phyloP scores from a whole-genome alignment of 2,888 invertebrate genomes.

The Nebria salina region DNA sequence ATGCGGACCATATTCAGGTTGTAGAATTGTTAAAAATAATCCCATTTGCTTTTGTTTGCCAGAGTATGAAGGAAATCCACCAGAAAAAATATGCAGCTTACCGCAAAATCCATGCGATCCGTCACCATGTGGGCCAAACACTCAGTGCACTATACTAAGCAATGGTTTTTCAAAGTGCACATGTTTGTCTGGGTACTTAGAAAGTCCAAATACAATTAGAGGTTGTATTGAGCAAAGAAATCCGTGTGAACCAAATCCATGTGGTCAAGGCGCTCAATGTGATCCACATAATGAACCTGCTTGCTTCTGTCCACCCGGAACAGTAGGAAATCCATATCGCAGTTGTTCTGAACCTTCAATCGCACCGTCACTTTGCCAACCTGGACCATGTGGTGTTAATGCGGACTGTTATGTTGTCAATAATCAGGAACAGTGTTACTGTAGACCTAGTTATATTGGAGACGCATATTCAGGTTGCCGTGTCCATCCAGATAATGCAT shows the following conservation, averaged over 20 bases:
- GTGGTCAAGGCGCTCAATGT: slow-evolving; percentile 81
- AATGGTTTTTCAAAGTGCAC: slow-evolving; percentile 90
- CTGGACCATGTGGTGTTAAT: slow-evolving; percentile 84
- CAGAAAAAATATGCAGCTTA: slow-evolving; percentile 73
- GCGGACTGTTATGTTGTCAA: slow-evolving; percentile 86
- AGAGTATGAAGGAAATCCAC: slow-evolving; percentile 87
- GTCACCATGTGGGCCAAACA: slow-evolving; percentile 89
- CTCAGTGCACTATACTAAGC: slow-evolving; percentile 79
- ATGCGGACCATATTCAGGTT: slow-evolving; percentile 86
- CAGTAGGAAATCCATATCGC: slow-evolving; percentile 84
- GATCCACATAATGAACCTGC: slow-evolving; percentile 81
- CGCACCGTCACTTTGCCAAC: slow-evolving; percentile 73
- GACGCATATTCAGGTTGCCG: slow-evolving; percentile 84
- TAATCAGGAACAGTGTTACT: slow-evolving; percentile 86
- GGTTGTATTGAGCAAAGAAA: slow-evolving; percentile 83
- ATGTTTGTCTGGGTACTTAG: slow-evolving; percentile 82
- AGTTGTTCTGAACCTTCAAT: slow-evolving; percentile 73
- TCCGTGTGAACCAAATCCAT: slow-evolving; percentile 84
- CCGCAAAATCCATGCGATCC: slow-evolving; percentile 84
- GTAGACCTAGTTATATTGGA: slow-evolving; percentile 77
- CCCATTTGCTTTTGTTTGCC: slow-evolving; percentile 89
- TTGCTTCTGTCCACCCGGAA: slow-evolving; percentile 86
- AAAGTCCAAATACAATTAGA: slow-evolving; percentile 87
- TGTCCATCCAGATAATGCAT: slow-evolving; percentile 74
- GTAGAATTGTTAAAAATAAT: slow-evolving; percentile 77